Conservation (phyloP, 2,113 vertebrate genomes). For the Callocephalon fimbriatum region DNA sequence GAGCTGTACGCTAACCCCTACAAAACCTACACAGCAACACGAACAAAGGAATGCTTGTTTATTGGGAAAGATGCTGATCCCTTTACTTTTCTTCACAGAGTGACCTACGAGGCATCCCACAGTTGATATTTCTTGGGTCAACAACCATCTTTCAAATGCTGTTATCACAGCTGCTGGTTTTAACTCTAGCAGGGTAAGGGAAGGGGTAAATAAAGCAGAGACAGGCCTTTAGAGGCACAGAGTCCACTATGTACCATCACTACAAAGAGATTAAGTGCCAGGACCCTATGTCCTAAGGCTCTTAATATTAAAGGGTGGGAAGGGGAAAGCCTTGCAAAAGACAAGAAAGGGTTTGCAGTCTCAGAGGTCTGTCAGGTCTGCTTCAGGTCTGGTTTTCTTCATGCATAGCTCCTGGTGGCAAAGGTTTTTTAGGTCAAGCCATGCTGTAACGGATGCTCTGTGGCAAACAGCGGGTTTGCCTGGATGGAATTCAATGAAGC, state of each 20-base stretch:
- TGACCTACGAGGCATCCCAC: not conserved
- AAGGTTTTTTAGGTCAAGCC: not conserved
- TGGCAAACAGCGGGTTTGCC: not conserved
- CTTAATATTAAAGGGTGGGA: not conserved
- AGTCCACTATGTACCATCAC: not conserved
- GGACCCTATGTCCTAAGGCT: not conserved
- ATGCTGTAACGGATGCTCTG: not conserved
- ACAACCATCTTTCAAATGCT: not conserved
- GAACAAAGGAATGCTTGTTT: not conserved
- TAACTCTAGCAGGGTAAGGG: not conserved
- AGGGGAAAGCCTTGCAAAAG: not conserved
- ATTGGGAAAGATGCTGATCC: not conserved
- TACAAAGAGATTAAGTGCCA: not conserved
- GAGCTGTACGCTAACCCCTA: not conserved
- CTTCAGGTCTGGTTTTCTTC: not conserved
- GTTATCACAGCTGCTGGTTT: conserved; percentile 1
- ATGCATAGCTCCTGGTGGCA: not conserved
- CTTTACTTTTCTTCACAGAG: not conserved
- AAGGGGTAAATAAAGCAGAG: not conserved
- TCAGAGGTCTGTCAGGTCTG: not conserved
- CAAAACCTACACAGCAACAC: accelerated
- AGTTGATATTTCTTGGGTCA: not conserved
- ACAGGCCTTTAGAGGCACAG: not conserved
- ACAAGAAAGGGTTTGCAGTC: not conserved
- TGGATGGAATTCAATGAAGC: not conserved